Evolutionary conservation across 2,888 invertebrate genomes (phyloP), one percentile per base, ranked within the genome.

Genomic region (Athalia circularis): DNA sequence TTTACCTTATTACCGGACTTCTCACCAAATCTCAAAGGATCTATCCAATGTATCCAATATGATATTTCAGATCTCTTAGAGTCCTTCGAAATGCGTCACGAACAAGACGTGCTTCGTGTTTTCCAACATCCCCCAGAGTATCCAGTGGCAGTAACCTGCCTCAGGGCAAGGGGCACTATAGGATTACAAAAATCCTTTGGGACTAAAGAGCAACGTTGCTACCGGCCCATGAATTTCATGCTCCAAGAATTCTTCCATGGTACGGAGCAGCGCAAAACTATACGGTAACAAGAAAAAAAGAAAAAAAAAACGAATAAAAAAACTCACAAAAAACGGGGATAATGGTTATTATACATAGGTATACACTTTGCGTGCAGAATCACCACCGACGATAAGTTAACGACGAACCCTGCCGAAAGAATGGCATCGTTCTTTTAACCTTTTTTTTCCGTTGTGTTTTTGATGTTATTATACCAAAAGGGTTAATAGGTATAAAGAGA

Each of bases 171-270:
- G 7, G 8, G 43, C 5, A 43, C 4, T 11, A 9, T 64, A 68
- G 68, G 68, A 68, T 68, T 68, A 68, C 29, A 68, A 54, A 68
- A 68, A 68, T 68, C 68, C 68, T 43, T 11, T 11, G 68, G 68
- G 68, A 68, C 48, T 5, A 68, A 52, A 52, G n/a, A 68, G 54
- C 29, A 52, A 50, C 52, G 67, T 52, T 4, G 50, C 15, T 67
- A 67, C 67, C n/a, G 9, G 67, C 9, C 50, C 13, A 29, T 67
- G 67, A 67, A 67, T 67, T 67, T 67, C 29, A 29, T 29, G 15
- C 67, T 50, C 67, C 13, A 50, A 50, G 50, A 67, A 67, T 67
- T 67, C 50, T 50, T 8, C 45, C 64, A 62, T 62, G 29, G 64
- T 6, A 64, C 47, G n/a, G 8, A 3, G 45, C 9, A 43, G 5